A percentile compares a stretch with the other conserved stretches of the same genome.
phyloP scores from a whole-genome alignment of 2,888 invertebrate genomes.

The Eudasyphora cyanicolor region DNA sequence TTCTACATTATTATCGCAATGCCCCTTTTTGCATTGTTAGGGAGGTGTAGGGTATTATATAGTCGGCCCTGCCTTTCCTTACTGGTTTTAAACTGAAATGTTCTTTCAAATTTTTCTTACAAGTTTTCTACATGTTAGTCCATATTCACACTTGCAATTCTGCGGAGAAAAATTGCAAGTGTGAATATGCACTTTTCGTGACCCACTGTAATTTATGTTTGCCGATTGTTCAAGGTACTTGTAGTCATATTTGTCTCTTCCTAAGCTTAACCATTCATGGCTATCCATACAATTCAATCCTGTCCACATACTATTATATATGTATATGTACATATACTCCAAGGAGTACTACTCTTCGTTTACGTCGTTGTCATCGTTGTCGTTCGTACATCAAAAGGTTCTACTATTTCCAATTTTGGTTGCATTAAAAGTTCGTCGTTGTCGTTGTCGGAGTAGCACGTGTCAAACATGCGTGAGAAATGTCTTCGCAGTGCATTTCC shows the following conservation, averaged over 20 bases:
- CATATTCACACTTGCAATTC: no score
- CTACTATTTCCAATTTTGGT: constrained; percentile 53
- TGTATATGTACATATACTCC: not conserved
- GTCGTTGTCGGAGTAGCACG: constrained; percentile 74
- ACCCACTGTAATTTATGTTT: not conserved
- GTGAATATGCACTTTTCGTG: no score
- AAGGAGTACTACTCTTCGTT: no score
- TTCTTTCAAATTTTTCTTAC: no score
- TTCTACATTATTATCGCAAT: no score
- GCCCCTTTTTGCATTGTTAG: no score
- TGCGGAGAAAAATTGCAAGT: no score
- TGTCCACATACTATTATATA: constrained; percentile 22
- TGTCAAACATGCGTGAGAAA: constrained; percentile 79
- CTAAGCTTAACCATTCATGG: not conserved
- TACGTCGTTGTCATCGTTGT: constrained; percentile 8
- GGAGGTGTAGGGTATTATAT: no score
- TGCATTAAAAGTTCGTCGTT: constrained; percentile 71
- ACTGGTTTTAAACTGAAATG: no score
- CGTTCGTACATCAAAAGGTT: constrained; percentile 63
- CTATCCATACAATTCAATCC: not conserved
- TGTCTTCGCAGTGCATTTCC: constrained; percentile 77
- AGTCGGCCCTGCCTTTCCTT: no score
- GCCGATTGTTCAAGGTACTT: constrained; percentile 45
- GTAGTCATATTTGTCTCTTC: constrained; percentile 36
- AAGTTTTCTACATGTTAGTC: no score